Evolutionary conservation across 1,140 invertebrate species (phyloP), one percentile per base, ranked within the genome.

Genomic region (Drosophila dunni): DNA sequence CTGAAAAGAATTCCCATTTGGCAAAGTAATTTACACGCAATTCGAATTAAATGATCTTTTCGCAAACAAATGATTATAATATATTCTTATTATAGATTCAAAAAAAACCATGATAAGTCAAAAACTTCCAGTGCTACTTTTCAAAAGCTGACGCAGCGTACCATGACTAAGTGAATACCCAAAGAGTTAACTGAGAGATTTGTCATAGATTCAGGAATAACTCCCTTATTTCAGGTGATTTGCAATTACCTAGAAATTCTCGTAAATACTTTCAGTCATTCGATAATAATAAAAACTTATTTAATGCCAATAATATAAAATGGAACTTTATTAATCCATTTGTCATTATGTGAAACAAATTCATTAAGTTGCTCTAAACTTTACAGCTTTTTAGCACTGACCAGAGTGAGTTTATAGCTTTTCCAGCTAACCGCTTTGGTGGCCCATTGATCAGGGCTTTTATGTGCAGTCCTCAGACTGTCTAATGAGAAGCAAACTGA

Each of bases 1-100:
- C 17, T 51, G 33, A 36, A 7, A 15, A 5, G 33, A 48, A 58
- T 65, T 15, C 46, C 50, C 65, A 68, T 68, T 75, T 71, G 10
- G 33, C 57, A 57, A 61, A 75, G 61, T 71, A 71, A 65, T 71
- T 75, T 71, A 69, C 73, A 71, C 45, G 61, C 67, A 65, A 54
- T 56, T 65, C 5, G 3, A 65, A 61, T 42, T 65, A 71, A 75
- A 75, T 65, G 67, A 71, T 58, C 60, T 64, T 60, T 68, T 8
- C 10, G 42, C 45, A 34, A 51, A 53, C 33, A 61, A 40, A 71
- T 24, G 36, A 13, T n/a, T 45, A n/a, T 60, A 57, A 38, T 17
- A 62, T 42, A 53, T n/a, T 38, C 8, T 53, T 7, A 10, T 17
- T 17, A 44, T 34, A 45, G 33, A 34, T 45, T 15, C 4, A 38